Conservation (phyloP, 2,797 vertebrate species). For the Okamejei kenojei region DNA sequence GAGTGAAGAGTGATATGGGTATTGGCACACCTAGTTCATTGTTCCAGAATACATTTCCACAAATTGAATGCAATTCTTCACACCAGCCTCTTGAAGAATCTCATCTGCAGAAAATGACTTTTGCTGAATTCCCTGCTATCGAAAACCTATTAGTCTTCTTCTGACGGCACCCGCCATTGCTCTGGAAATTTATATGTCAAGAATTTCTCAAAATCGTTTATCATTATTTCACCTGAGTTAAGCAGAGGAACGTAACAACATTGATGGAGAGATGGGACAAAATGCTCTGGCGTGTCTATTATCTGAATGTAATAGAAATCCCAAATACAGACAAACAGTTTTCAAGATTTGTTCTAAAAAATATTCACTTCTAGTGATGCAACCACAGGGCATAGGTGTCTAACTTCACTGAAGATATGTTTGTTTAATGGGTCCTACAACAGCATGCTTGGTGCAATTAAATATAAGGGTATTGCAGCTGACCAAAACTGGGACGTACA, state of each 20-base stretch:
- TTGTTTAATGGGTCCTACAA: neutral
- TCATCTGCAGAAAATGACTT: neutral
- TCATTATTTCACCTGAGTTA: constrained; percentile 28
- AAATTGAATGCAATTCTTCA: constrained; percentile 17
- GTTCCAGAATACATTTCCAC: constrained; percentile 32
- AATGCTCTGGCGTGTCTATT: neutral
- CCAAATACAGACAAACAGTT: neutral
- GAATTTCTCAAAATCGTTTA: neutral
- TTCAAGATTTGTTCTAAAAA: constrained; percentile 15
- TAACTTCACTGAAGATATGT: neutral
- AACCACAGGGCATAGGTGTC: neutral
- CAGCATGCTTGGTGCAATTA: neutral
- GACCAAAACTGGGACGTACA: neutral
- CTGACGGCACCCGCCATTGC: neutral
- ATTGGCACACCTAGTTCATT: neutral
- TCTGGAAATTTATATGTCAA: constrained; percentile 23
- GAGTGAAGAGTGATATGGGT: neutral
- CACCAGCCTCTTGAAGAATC: neutral
- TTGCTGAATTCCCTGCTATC: neutral
- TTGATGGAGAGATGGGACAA: neutral
- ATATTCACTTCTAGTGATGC: neutral
- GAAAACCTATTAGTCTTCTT: neutral
- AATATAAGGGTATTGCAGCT: neutral
- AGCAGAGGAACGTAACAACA: neutral
- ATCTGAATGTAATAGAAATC: constrained; percentile 31